Evolutionary conservation across 1,140 invertebrate species (phyloP), one percentile per base, ranked within the genome.

Genomic region (Drosophila varians): DNA sequence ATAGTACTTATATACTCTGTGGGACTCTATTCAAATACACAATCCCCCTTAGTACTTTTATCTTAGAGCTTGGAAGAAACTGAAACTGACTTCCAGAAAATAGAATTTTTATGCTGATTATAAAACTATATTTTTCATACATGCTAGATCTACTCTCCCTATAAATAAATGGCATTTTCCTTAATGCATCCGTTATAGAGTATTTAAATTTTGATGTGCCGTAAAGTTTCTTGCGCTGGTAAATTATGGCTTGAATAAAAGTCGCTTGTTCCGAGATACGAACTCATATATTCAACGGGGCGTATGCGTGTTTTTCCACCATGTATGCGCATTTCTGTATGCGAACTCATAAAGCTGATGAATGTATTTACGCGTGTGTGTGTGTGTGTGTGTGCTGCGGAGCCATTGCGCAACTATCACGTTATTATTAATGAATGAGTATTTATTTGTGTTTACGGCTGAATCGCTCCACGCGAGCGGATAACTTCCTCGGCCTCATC

Each of bases 351-450:
- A 31, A 7, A 54, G 12, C 38, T 40, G 28, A 42, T 64, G 61
- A 28, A 40, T 61, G 47, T 53, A 49, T 71, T 34, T 38, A 47
- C 14, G 53, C 36, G 14, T 54, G 36, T 43, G 54, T 45, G 16
- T 25, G 38, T 56, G 21, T 47, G 47, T 62, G 47, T 58, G 38
- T 25, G 52, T 38, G n/a, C n/a, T n/a, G n/a, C n/a, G n/a, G n/a
- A n/a, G n/a, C n/a, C 75, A 45, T 55, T 58, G 54, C 49, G 49
- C 68, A 80, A 84, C 80, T 84, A 84, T 84, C 80, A 73, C 80
- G 73, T 86, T 87, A 77, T 86, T 86, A 86, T 87, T 87, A 86
- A 87, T 86, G 80, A 86, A 86, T 80, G 82, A 87, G 80, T 87
- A 86, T 86, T 86, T 86, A 86, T 86, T 87, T 80, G 82, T 74